These are phyloP conservation scores for Phaonia tiefii DNA, from an alignment of 2,888 invertebrate species.

Conservation along the genomic window DNA sequence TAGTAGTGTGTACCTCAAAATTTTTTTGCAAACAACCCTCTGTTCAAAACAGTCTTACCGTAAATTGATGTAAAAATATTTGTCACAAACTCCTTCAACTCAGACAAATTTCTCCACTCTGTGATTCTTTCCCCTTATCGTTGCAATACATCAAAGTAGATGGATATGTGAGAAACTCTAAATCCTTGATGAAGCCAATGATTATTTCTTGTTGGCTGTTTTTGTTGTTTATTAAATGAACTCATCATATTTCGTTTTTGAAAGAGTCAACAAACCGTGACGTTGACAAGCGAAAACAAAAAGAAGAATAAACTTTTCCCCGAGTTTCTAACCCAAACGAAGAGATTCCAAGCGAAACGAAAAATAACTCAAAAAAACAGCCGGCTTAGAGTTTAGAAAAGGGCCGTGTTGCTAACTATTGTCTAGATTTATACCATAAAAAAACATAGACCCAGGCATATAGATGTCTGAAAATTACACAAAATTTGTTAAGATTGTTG, in stretches of 20 bases:
- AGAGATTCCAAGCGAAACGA: background rate
- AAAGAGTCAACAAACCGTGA: slow-evolving; percentile 52
- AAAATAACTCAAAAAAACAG: background rate
- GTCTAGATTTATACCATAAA: background rate
- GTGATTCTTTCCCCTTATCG: slow-evolving; percentile 14
- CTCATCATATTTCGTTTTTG: slow-evolving; percentile 57
- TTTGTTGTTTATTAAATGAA: slow-evolving; percentile 55
- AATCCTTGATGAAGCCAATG: slow-evolving; percentile 33
- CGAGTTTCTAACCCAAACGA: background rate
- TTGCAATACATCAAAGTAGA: too few relatives aligned
- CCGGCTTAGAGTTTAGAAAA: background rate
- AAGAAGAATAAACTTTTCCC: background rate
- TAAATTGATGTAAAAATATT: too few relatives aligned
- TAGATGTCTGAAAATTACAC: slow-evolving; percentile 56
- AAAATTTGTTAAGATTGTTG: slow-evolving; percentile 54
- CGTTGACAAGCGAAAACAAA: slow-evolving; percentile 44
- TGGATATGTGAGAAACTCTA: too few relatives aligned
- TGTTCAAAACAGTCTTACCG: too few relatives aligned
- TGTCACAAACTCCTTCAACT: slow-evolving; percentile 51
- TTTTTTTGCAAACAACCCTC: too few relatives aligned
- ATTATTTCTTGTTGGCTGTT: slow-evolving; percentile 8
- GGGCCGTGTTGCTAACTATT: slow-evolving; percentile 12
- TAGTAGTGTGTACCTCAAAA: too few relatives aligned
- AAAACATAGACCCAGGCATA: slow-evolving; percentile 38
- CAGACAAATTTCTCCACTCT: slow-evolving; percentile 19